Evolutionary conservation across 1,140 invertebrate genomes (phyloP), one percentile per base, ranked within the genome.

Genomic region (Pseudomyrmex cubaensis): DNA sequence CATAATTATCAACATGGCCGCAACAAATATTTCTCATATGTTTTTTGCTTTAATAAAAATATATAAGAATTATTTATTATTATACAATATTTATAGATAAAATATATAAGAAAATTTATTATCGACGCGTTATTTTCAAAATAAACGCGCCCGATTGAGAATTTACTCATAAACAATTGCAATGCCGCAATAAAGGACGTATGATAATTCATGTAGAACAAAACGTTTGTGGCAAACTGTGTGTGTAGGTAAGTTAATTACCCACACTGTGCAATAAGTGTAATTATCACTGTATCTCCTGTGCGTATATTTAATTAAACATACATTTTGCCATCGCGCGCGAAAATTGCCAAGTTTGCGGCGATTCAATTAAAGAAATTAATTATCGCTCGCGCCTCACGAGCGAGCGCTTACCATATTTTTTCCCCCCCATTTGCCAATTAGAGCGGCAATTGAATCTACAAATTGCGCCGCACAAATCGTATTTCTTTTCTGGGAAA

Each of bases 281-380:
- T 1, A 7, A 61, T 80, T 59, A 44, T 59, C 10, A 9, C 22
- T 22, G 13, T 12, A 15, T 10, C 20, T 10, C 9, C 35, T n/a
- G 20, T 17, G 15, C 44, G 46, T 70, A 59, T 22, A 35, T 61
- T 80, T 59, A 80, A 78, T 78, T 70, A 70, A 20, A 61, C 48
- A 72, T 59, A 80, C 44, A 70, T 44, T 46, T 70, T 48, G 12
- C 35, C 20, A 12, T n/a, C 35, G 63, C 17, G 63, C 17, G 76
- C 20, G 56, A 80, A 72, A 80, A 61, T 7, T 72, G 44, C 22
- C 48, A 35, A 35, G 35, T 35, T 22, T 25, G 44, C 15, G 44
- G 15, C 22, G 64, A 80, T 59, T 70, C 76, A 80, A 80, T 80
- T 80, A 80, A 80, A 70, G 44, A 61, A 80, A 70, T 80, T 80